Percentiles rank a stretch among this genome's conserved stretches.
These are phyloP conservation scores for Capromys pilorides DNA, from an alignment of 2,797 vertebrate genomes.

Conservation along the genomic window DNA sequence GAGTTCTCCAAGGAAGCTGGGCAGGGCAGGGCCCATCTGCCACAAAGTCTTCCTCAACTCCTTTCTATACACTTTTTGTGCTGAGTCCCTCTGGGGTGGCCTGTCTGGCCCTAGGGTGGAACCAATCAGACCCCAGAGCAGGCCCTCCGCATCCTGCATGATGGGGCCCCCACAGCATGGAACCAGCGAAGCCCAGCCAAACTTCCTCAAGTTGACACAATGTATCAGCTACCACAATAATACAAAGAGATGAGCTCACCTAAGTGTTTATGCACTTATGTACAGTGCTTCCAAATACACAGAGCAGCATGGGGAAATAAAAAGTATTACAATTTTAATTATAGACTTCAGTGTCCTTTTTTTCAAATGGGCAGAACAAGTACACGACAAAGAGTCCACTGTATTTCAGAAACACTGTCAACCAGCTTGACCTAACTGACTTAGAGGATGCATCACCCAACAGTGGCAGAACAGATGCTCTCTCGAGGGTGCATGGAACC, in stretches of 20 bases:
- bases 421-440: not conserved
- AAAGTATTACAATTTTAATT: not conserved
- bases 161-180: too few species aligned
- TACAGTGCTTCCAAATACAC: not conserved
- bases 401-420: not conserved
- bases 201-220: too few species aligned
- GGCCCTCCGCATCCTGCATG: too few species aligned
- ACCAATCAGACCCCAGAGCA: too few species aligned
- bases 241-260: not conserved
- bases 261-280: not conserved
- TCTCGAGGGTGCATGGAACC: not conserved
- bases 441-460: not conserved
- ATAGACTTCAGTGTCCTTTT: not conserved
- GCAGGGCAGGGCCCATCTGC: too few species aligned
- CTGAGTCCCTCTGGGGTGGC: too few species aligned
- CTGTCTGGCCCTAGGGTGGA: too few species aligned
- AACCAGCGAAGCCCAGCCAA: too few species aligned
- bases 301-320: not conserved
- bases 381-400: not conserved
- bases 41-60: too few species aligned
- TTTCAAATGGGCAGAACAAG: not conserved
- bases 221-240: too few species aligned
- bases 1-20: too few species aligned
- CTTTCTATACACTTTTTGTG: too few species aligned
- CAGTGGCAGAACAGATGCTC: not conserved